Evolutionary conservation across 2,888 invertebrate species (phyloP).

Genomic region (Griposia aprilina): DNA sequence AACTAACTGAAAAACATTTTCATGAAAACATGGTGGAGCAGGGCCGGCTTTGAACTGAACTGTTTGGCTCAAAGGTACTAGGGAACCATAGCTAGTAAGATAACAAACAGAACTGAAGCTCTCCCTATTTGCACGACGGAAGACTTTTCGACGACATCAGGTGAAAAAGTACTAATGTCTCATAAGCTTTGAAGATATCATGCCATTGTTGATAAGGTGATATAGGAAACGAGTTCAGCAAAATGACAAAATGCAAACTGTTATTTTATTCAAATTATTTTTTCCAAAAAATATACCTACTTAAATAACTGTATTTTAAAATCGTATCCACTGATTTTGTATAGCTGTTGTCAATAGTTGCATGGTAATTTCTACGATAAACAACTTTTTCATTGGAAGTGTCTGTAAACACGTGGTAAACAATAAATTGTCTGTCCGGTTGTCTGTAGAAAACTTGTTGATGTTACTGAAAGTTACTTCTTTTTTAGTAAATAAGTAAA

Average conservation of each 20-base stretch:
- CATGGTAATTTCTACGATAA: not conserved
- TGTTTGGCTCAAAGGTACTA: constrained; percentile 8
- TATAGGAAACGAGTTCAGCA: not conserved
- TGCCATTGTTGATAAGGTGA: not conserved
- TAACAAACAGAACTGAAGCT: not conserved
- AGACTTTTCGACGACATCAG: not conserved
- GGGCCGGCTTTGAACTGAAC: constrained; percentile 28
- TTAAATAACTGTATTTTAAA: not conserved
- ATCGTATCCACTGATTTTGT: not conserved
- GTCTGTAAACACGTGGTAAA: not conserved
- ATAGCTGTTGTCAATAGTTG: not conserved
- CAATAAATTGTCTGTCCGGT: too few relatives aligned
- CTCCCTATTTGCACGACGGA: not conserved
- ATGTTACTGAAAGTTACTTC: too few relatives aligned
- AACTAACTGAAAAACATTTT: not conserved
- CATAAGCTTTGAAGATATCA: constrained; percentile 6
- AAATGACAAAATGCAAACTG: not conserved
- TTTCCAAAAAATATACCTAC: too few relatives aligned
- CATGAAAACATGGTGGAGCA: not conserved
- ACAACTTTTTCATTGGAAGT: not conserved
- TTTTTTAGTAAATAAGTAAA: too few relatives aligned
- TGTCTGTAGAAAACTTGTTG: too few relatives aligned
- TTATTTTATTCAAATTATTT: not conserved
- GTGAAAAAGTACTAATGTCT: constrained; percentile 22
- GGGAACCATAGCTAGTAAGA: constrained; percentile 8